phyloP scores from a whole-genome alignment of 1,140 invertebrate genomes.

The Phortica variegata region DNA sequence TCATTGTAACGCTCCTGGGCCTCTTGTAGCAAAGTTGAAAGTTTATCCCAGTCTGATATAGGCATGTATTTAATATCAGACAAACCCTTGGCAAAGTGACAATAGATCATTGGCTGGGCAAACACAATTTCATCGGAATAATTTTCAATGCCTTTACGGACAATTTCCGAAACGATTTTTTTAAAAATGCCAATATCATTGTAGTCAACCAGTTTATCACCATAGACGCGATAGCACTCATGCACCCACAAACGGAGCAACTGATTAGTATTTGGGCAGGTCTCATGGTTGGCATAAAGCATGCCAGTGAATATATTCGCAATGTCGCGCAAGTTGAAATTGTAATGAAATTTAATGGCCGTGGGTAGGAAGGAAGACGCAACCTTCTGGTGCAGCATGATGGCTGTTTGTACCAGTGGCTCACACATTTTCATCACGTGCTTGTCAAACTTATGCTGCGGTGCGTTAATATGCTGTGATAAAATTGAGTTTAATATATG shows the following conservation, averaged over 20 bases:
- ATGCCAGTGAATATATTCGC: conserved; percentile 90
- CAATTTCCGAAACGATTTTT: conserved; percentile 72
- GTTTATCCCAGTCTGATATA: conserved; percentile 69
- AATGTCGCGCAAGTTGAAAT: conserved; percentile 89
- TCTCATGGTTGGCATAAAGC: conserved; percentile 81
- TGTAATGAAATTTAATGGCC: conserved; percentile 92
- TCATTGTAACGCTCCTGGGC: conserved; percentile 84
- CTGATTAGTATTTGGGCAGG: conserved; percentile 68
- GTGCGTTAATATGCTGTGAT: conserved; percentile 74
- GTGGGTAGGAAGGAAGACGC: conserved; percentile 80
- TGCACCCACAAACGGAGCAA: conserved; percentile 85
- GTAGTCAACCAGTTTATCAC: conserved; percentile 82
- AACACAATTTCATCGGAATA: conserved; percentile 67
- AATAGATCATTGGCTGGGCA: conserved; percentile 77
- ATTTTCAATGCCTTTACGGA: conserved; percentile 83
- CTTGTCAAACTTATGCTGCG: conserved; percentile 59
- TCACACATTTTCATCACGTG: conserved; percentile 59
- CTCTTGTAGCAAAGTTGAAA: conserved; percentile 77
- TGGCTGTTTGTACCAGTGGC: conserved; percentile 69
- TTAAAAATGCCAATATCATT: conserved; percentile 73
- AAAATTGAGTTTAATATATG: conserved; percentile 85
- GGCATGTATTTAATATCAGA: conserved; percentile 90
- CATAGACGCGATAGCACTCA: conserved; percentile 85
- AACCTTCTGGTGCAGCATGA: conserved; percentile 78
- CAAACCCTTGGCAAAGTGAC: conserved; percentile 87